Conservation (phyloP, 1,140 invertebrate species). For the Ceratitis capitata region DNA sequence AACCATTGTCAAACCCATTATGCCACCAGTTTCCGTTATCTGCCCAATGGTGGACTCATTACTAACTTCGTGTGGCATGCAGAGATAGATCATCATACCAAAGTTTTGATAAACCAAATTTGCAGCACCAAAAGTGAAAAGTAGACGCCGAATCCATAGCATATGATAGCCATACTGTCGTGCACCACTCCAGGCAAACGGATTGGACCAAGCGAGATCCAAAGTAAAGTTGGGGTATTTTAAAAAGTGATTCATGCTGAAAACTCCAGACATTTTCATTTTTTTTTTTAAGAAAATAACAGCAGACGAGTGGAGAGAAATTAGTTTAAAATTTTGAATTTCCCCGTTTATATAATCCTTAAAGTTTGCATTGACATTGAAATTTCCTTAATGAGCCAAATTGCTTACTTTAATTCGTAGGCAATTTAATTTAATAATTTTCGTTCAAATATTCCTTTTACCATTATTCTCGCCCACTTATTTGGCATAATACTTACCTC, state of each 20-base stretch:
- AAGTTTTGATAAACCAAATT: slow-evolving; percentile 53
- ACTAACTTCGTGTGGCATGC: slow-evolving; percentile 32
- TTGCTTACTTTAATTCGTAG: too few relatives aligned
- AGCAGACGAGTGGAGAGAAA: too few relatives aligned
- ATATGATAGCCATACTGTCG: slow-evolving; percentile 40
- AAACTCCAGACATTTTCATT: neutral
- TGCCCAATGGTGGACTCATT: neutral
- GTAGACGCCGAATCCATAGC: neutral
- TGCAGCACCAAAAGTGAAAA: slow-evolving; percentile 45
- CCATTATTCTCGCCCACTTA: too few relatives aligned
- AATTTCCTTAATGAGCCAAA: too few relatives aligned
- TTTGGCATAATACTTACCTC: too few relatives aligned
- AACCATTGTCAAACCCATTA: slow-evolving; percentile 49
- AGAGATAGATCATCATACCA: slow-evolving; percentile 49
- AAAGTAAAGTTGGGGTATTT: slow-evolving; percentile 9
- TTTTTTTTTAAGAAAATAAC: too few relatives aligned
- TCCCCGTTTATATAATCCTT: too few relatives aligned
- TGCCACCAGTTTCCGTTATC: slow-evolving; percentile 50
- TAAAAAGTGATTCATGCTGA: neutral
- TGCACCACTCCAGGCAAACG: slow-evolving; percentile 43
- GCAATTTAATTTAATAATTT: too few relatives aligned
- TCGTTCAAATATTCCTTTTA: too few relatives aligned
- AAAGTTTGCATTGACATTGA: too few relatives aligned
- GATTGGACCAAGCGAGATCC: neutral
- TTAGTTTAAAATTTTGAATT: too few relatives aligned